A percentile compares a stretch with the other conserved stretches of the same genome.
phyloP scores from a whole-genome alignment of 1,140 invertebrate species.

The Drosophila littoralis region DNA sequence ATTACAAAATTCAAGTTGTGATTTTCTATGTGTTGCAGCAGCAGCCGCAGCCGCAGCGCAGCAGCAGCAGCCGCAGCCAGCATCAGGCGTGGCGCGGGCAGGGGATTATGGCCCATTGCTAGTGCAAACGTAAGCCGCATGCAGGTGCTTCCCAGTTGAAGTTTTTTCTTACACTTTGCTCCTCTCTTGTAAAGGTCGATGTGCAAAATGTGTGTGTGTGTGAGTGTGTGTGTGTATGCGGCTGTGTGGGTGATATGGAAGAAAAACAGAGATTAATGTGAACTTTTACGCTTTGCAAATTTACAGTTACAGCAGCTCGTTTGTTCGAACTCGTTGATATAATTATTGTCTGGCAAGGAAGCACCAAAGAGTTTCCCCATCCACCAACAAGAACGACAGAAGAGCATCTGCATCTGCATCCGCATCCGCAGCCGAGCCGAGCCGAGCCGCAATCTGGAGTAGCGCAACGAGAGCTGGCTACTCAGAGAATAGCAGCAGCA shows the following conservation, averaged over 20 bases:
- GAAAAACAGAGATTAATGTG: conserved; percentile 13
- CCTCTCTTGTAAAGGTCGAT: conserved; percentile 19
- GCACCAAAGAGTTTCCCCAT: conserved; percentile 76
- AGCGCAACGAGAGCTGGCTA: conserved; percentile 59
- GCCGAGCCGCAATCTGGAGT: conserved; percentile 59
- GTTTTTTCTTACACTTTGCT: neutral
- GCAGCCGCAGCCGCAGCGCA: neutral
- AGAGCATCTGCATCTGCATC: conserved; percentile 25
- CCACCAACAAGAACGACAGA: conserved; percentile 44
- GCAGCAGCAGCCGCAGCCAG: conserved; percentile 10
- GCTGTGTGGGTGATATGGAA: neutral
- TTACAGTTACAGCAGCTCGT: conserved; percentile 53
- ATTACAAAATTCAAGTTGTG: conserved; percentile 4
- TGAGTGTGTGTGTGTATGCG: neutral
- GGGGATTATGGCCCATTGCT: conserved; percentile 20
- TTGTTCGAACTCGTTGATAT: conserved; percentile 58
- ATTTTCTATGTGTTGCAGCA: conserved; percentile 13
- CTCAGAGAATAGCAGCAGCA: conserved; percentile 55
- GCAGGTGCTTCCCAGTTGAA: conserved; percentile 4
- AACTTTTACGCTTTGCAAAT: neutral
- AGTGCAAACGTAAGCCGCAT: conserved; percentile 37
- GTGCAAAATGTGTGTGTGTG: conserved; percentile 17
- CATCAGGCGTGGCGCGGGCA: neutral
- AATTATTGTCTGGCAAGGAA: conserved; percentile 61
- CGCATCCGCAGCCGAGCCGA: no score